Conservation (phyloP, 2,113 vertebrate genomes). For the Probosciger aterrimus region DNA sequence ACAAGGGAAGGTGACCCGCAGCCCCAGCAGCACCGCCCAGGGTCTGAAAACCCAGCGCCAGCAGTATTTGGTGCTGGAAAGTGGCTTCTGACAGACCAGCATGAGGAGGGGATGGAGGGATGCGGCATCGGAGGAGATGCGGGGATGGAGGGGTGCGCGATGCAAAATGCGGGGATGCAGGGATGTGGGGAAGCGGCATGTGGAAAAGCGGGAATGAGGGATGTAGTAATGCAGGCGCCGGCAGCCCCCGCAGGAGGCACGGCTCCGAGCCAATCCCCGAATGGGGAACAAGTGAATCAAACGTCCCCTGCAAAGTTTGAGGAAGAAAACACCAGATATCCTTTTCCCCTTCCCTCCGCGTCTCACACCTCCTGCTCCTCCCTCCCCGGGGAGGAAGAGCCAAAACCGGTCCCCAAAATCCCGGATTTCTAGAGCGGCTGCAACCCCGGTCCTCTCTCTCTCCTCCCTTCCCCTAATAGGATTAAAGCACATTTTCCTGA, state of each 20-base stretch:
- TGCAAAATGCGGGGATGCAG: too few species aligned
- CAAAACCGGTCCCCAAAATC: background rate
- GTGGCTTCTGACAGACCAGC: background rate
- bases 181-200: background rate
- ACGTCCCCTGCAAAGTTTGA: background rate
- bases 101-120: background rate
- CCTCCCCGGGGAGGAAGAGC: rapidly evolving
- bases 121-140: background rate
- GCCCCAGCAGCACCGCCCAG: background rate
- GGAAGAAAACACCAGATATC: background rate
- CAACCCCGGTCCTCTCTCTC: rapidly evolving
- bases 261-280: background rate
- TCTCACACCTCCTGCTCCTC: background rate
- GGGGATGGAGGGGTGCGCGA: background rate
- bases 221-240: background rate
- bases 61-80: background rate
- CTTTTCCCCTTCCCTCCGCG: background rate
- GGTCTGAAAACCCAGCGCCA: background rate
- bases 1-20: background rate
- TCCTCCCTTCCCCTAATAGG: background rate
- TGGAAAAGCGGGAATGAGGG: background rate
- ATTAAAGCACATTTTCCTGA: slow-evolving; percentile 59
- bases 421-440: background rate
- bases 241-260: background rate
- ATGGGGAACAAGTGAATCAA: rapidly evolving